Conservation (phyloP, 64 coral and sea anemone genomes). For the Pocillopora verrucosa region DNA sequence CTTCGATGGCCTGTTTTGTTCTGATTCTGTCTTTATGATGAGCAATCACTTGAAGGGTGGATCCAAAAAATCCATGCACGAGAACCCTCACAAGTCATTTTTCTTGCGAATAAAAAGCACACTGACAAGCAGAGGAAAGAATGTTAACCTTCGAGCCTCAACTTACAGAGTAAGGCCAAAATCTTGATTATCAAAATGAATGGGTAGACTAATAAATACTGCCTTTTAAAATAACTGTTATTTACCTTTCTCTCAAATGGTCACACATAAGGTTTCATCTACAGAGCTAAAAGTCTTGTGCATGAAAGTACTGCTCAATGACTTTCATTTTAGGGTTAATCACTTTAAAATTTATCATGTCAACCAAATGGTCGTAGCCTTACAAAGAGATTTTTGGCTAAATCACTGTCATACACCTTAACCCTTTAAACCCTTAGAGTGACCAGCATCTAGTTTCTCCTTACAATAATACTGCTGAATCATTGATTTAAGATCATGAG, state of each 20-base stretch:
- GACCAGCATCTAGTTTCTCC: no score
- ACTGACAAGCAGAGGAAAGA: conserved; percentile 94
- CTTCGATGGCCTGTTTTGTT: conserved; percentile 98
- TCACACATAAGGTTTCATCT: neutral
- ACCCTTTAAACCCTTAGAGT: no score
- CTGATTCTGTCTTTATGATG: conserved; percentile 99
- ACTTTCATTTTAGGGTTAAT: neutral
- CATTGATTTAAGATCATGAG: no score
- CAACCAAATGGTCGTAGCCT: no score
- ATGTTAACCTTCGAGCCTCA: conserved; percentile 86
- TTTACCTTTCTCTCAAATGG: neutral
- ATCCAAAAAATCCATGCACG: conserved; percentile 55
- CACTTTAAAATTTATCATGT: no score
- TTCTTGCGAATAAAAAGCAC: conserved; percentile 98
- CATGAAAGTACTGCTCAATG: neutral
- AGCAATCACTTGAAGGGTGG: conserved; percentile 90
- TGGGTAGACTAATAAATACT: no score
- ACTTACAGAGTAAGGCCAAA: conserved; percentile 85
- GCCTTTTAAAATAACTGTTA: neutral
- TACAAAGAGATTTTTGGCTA: no score
- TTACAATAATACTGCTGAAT: no score
- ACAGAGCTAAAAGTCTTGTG: neutral
- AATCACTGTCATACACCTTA: no score
- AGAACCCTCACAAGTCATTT: conserved; percentile 90
- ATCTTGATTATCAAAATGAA: neutral